Evolutionary conservation across 2,113 vertebrate genomes (phyloP), one percentile per base, ranked within the genome.

Genomic region (Ailurus styani): DNA sequence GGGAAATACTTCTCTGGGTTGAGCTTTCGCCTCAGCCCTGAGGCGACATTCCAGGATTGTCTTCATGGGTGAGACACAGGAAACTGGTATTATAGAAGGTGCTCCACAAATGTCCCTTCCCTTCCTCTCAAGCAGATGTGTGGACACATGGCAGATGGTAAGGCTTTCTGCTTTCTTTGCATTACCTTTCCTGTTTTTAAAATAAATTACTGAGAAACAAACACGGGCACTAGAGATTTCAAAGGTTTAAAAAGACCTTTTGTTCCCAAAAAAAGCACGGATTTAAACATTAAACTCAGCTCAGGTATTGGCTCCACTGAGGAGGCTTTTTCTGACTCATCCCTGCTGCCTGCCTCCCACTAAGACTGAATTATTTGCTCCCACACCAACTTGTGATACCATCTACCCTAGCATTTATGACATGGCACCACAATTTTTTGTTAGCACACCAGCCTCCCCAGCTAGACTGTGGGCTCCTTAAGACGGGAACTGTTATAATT

Each of bases 401-500:
- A 5, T 86, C 87, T 55, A 27, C 62, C 72, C 78, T 0, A 70
- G 75, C 12, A 40, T 47, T 84, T 81, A 23, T 45, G 68, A 95
- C 54, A 75, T 0, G 55, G 84, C 14, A 47, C 31, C 20, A 6
- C 21, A n/a, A 14, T 57, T 86, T 89, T 72, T 11, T 87, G 60
- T 78, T 82, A 96, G 54, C 50, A 85, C 52, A 62, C 84, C 82
- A 70, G 29, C 81, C 70, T 96, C 75, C 83, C 70, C 70, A 90
- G 34, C 34, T 42, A 84, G 94, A 66, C 87, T 37, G n/a, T 54
- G 90, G 93, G 66, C 57, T 95, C 64, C 84, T 90, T 72, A 40
- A 97, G 79, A 95, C 82, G 88, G 64, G 64, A 95, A 94, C 40
- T 93, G 90, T 96, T 93, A 54, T 50, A 81, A 87, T 79, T 66